Percentiles rank a stretch among this genome's conserved stretches.
phyloP scores from a whole-genome alignment of 2,113 vertebrate genomes.

The Pluvialis apricaria region DNA sequence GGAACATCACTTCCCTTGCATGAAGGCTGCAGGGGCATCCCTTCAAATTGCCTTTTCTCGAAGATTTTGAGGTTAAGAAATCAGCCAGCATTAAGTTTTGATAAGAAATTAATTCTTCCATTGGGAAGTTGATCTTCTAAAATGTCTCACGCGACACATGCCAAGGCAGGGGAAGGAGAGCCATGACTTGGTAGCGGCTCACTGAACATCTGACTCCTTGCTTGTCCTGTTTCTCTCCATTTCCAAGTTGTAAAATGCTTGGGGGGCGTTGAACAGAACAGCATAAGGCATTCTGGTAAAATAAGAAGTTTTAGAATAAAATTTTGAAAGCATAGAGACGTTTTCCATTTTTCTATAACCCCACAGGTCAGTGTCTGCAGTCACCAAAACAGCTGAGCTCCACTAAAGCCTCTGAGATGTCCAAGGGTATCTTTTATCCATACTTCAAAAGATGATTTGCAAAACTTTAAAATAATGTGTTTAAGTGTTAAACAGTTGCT shows the following conservation, averaged over 20 bases:
- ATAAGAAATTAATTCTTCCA: neutral
- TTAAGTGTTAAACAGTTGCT: neutral
- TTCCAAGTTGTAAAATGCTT: neutral
- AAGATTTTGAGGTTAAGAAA: neutral
- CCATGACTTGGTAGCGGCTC: rapidly evolving
- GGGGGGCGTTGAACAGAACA: neutral
- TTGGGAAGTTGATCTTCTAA: neutral
- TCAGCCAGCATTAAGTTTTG: neutral
- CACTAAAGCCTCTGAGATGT: neutral
- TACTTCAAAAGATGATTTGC: neutral
- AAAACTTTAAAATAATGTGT: neutral
- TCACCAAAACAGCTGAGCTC: neutral
- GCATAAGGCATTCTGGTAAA: neutral
- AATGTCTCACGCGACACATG: neutral
- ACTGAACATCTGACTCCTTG: rapidly evolving
- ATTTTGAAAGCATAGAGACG: rapidly evolving
- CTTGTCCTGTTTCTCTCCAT: neutral
- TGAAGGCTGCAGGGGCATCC: neutral
- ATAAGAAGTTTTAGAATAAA: neutral
- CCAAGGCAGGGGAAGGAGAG: neutral
- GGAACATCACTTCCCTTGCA: rapidly evolving
- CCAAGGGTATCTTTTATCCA: neutral
- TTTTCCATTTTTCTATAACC: neutral
- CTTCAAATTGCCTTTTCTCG: neutral
- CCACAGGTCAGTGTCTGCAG: neutral